phyloP scores from a whole-genome alignment of 53 echinoderm and acorn worm genomes.

The Zoroaster sp. region DNA sequence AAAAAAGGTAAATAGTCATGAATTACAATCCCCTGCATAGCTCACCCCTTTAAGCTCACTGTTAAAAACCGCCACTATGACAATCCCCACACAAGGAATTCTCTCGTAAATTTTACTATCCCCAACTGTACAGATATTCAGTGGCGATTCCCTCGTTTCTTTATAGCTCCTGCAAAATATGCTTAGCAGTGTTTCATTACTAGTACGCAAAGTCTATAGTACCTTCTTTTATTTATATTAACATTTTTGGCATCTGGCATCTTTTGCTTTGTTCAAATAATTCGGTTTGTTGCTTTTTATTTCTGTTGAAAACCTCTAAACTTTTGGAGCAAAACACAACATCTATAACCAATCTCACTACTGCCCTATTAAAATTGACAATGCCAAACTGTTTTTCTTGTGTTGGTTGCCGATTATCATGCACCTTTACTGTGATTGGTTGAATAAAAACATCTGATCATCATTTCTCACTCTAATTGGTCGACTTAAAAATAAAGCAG shows the following conservation, averaged over 20 bases:
- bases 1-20: too few species aligned
- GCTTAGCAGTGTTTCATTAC: too few species aligned
- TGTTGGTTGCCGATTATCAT: not conserved
- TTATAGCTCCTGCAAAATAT: not conserved
- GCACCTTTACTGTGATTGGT: not conserved
- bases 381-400: too few species aligned
- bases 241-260: not conserved
- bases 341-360: too few species aligned
- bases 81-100: slow-evolving; percentile 31
- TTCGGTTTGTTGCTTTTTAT: too few species aligned
- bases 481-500: not conserved
- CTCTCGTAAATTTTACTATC: not conserved
- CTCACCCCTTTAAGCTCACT: not conserved
- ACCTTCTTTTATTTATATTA: not conserved
- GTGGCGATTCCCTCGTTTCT: slow-evolving; percentile 10
- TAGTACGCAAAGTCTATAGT: not conserved
- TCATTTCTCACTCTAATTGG: not conserved
- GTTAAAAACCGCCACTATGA: slow-evolving; percentile 40
- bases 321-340: too few species aligned
- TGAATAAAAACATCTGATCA: not conserved
- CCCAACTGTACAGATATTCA: slow-evolving; percentile 56
- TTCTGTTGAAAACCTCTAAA: too few species aligned
- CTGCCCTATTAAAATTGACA: too few species aligned
- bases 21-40: not conserved
- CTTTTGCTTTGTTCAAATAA: too few species aligned